These are phyloP conservation scores for Acleris literana DNA, from an alignment of 2,888 invertebrate species.

Conservation along the genomic window DNA sequence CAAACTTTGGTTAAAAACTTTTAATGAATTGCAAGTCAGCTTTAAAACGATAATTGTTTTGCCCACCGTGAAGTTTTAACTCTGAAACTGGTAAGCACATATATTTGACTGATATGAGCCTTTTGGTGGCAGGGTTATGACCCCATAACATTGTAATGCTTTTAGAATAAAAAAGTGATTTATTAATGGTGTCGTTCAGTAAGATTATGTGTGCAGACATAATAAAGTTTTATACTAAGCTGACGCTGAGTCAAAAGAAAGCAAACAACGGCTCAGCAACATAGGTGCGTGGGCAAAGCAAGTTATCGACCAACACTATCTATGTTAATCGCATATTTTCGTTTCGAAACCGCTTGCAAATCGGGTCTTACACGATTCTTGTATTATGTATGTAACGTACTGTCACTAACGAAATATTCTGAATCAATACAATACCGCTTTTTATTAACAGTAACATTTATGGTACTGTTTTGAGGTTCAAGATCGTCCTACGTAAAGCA, in stretches of 20 bases:
- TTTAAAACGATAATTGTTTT: too few relatives aligned
- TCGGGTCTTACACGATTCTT: constrained; percentile 42
- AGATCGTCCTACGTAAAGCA: constrained; percentile 24
- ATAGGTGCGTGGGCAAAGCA: constrained; percentile 54
- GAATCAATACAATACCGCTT: constrained; percentile 21
- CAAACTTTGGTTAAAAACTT: not conserved
- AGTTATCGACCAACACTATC: constrained; percentile 53
- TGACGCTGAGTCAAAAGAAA: constrained; percentile 47
- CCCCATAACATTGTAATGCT: not conserved
- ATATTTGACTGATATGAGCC: too few relatives aligned
- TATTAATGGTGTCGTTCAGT: constrained; percentile 1
- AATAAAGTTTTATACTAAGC: constrained; percentile 16
- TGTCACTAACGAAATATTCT: constrained; percentile 26
- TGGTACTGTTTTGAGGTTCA: constrained; percentile 18
- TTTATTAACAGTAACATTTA: constrained; percentile 32
- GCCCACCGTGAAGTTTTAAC: too few relatives aligned
- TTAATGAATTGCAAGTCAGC: not conserved
- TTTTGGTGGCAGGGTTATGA: too few relatives aligned
- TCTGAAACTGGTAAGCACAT: too few relatives aligned
- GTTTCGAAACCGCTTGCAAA: constrained; percentile 55
- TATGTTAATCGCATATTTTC: constrained; percentile 53
- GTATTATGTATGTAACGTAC: constrained; percentile 29
- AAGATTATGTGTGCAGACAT: constrained; percentile 4
- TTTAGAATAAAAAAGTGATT: constrained; percentile 5
- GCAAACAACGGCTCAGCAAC: constrained; percentile 46